Percentiles rank a stretch among this genome's conserved stretches.
These are phyloP conservation scores for Trissoscelio sp. DNA, from an alignment of 2,888 invertebrate genomes.

Conservation along the genomic window DNA sequence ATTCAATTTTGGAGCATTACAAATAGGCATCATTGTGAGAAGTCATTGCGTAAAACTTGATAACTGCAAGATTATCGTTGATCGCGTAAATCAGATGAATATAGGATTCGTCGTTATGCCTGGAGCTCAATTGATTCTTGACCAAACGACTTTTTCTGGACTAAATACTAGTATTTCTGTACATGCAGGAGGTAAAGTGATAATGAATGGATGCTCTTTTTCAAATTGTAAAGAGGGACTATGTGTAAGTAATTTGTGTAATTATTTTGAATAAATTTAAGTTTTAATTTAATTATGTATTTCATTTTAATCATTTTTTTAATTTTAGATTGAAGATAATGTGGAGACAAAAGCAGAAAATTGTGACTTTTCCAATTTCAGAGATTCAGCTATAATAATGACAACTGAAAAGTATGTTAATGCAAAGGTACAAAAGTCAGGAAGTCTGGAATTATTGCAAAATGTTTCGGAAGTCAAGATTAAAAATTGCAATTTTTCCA, in stretches of 20 bases:
- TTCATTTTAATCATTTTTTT: too few species aligned
- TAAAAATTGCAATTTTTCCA: slow-evolving; percentile 77
- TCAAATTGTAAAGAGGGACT: slow-evolving; percentile 80
- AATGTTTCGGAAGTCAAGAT: slow-evolving; percentile 74
- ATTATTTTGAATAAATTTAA: too few species aligned
- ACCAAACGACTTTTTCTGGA: slow-evolving; percentile 84
- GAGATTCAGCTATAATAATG: slow-evolving; percentile 84
- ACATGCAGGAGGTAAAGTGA: slow-evolving; percentile 76
- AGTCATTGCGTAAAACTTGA: too few species aligned
- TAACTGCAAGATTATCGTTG: slow-evolving; percentile 85
- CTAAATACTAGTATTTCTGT: slow-evolving; percentile 85
- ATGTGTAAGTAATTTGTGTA: slow-evolving; percentile 75
- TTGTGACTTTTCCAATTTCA: slow-evolving; percentile 83
- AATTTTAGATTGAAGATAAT: slow-evolving; percentile 83
- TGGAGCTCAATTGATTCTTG: slow-evolving; percentile 82
- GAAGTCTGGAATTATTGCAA: slow-evolving; percentile 74
- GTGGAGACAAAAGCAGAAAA: slow-evolving; percentile 79
- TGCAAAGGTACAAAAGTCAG: slow-evolving; percentile 73
- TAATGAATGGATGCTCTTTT: slow-evolving; percentile 81
- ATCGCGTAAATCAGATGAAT: slow-evolving; percentile 84
- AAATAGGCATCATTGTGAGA: too few species aligned
- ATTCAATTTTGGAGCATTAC: too few species aligned
- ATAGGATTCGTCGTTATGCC: slow-evolving; percentile 85
- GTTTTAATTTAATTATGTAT: too few species aligned
- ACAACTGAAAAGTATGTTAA: slow-evolving; percentile 82